phyloP scores from a whole-genome alignment of 2,888 invertebrate genomes.

The Pantelozetes paolii region DNA sequence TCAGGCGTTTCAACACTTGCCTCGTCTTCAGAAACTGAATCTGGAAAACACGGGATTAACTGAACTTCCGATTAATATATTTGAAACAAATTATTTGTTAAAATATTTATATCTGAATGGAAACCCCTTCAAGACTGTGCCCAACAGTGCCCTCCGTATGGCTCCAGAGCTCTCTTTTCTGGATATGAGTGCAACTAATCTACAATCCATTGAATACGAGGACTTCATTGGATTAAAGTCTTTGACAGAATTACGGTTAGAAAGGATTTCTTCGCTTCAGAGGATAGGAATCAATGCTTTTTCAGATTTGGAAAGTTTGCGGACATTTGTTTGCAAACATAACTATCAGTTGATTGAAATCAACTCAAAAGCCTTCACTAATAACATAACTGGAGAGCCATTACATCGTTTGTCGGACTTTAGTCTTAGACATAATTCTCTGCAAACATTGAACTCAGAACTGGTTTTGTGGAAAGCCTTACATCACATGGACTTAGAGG shows the following conservation, averaged over 20 bases:
- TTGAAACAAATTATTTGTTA: constrained; percentile 1
- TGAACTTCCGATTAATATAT: constrained; percentile 8
- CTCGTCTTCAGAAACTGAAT: constrained; percentile 12
- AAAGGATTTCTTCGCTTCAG: constrained; percentile 4
- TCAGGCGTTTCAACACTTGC: constrained; percentile 2
- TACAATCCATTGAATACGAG: constrained; percentile 23
- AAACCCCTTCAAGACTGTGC: constrained; percentile 22
- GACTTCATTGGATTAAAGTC: constrained; percentile 29
- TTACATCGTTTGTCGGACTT: not conserved
- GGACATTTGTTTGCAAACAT: constrained; percentile 31
- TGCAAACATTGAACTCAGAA: constrained; percentile 4
- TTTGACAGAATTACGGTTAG: constrained; percentile 33
- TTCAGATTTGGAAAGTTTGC: constrained; percentile 4
- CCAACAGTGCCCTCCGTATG: constrained; percentile 36
- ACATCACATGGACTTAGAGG: constrained; percentile 24
- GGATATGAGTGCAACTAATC: constrained; percentile 38
- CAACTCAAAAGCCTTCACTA: constrained; percentile 33
- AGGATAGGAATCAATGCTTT: constrained; percentile 22
- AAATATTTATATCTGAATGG: constrained; percentile 12
- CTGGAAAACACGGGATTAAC: constrained; percentile 10
- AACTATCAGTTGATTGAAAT: constrained; percentile 30
- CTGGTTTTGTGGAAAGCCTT: constrained; percentile 29
- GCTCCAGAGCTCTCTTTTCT: constrained; percentile 10
- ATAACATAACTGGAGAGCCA: constrained; percentile 23
- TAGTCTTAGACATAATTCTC: constrained; percentile 11